These are phyloP conservation scores for Cochlearius cochlearius DNA, from an alignment of 2,113 vertebrate species.

Conservation along the genomic window DNA sequence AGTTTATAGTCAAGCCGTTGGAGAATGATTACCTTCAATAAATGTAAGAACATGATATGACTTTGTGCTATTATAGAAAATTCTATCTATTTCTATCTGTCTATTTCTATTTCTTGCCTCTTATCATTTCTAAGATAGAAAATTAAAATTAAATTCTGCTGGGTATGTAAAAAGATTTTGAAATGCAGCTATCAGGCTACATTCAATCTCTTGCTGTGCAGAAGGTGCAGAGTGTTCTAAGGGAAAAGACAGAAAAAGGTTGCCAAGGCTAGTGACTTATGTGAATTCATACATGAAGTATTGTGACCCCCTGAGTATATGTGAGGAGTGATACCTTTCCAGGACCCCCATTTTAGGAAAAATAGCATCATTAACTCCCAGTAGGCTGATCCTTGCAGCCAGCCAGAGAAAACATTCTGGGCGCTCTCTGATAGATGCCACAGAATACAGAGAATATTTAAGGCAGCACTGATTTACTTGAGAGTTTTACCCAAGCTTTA, in stretches of 20 bases:
- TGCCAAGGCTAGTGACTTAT: not conserved
- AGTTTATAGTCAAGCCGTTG: not conserved
- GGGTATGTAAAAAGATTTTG: not conserved
- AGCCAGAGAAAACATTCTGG: not conserved
- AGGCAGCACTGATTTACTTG: not conserved
- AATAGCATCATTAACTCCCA: not conserved
- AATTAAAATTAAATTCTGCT: not conserved
- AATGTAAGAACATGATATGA: not conserved
- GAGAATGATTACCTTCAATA: not conserved
- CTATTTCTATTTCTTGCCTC: not conserved
- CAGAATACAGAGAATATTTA: not conserved
- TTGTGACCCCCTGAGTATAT: not conserved
- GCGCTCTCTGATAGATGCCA: fast-evolving
- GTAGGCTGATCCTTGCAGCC: not conserved
- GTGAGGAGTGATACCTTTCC: not conserved
- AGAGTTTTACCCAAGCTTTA: not conserved
- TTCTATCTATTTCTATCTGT: not conserved
- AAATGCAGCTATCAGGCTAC: not conserved
- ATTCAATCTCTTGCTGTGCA: not conserved
- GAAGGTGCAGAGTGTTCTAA: not conserved
- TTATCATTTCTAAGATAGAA: not conserved
- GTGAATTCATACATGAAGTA: not conserved
- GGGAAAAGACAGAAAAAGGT: not conserved
- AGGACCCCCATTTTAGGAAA: not conserved
- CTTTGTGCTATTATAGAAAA: not conserved